Base-by-base conservation (phyloP, 2,113 vertebrate genomes). In the Myxocyprinus asiaticus region DNA sequence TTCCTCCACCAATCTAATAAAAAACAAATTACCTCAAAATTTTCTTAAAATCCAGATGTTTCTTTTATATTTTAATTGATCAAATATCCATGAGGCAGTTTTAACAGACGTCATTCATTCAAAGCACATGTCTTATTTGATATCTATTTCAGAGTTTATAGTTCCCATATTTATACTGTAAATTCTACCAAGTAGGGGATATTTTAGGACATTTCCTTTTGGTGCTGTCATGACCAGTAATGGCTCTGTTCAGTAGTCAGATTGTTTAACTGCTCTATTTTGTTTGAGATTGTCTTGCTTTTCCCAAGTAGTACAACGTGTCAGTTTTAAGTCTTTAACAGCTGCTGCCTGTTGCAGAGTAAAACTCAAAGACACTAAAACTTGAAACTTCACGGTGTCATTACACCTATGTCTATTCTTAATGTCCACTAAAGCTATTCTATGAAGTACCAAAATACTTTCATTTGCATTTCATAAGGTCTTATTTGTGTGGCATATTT, bases 261-360 rank as follows among this genome's bases (percentile, higher is more conserved):
- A 43, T 33, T 33, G 22, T 33, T 33, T 33, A 1, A 33, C 22
- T 33, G 22, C 15, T 73, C 0, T 7, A 61, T 62, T 47, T 17
- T 44, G 14, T 47, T 73, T 63, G 11, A 63, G 58, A 63, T 45
- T 48, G 15, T 47, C 4, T 73, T 56, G 61, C 9, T 62, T 61
- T 56, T 58, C 55, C 55, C 6, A 6, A 58, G 55, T 0, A 61
- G 42, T 22, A 62, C 44, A 63, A 62, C 58, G 58, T 63, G 72
- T 62, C 59, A 74, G 58, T 33, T 33, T 33, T 33, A 33, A 33
- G 22, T 17, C 15, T 14, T 48, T 63, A 56, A 63, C 72, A 74
- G 58, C 72, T 63, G 70, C 56, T 73, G 44, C 51, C 42, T 9
- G 67, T 53, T 12, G 42, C 7, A 70, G 47, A 58, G n/a, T 17